A percentile compares a stretch with the other conserved stretches of the same genome.
These are phyloP conservation scores for Crepidodera aurea DNA, from an alignment of 2,888 invertebrate species.

Conservation along the genomic window DNA sequence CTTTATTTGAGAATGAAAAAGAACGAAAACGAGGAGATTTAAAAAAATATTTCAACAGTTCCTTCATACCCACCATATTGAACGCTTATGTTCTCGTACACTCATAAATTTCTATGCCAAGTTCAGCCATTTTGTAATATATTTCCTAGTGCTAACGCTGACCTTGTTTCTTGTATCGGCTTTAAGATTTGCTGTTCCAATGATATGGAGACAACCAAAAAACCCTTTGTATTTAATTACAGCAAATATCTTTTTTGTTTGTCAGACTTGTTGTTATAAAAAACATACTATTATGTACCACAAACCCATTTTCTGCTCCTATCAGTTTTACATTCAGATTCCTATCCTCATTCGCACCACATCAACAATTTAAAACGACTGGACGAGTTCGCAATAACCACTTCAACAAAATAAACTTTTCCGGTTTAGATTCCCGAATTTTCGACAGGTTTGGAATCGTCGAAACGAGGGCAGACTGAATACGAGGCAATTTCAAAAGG, in stretches of 20 bases:
- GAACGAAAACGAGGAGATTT: no score
- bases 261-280: no score
- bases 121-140: conserved; percentile 26
- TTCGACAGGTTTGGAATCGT: conserved; percentile 2
- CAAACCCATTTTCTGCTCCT: no score
- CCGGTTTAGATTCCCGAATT: conserved; percentile 5
- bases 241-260: no score
- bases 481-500: conserved; percentile 12
- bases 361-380: not conserved
- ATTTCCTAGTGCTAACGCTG: conserved; percentile 17
- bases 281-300: no score
- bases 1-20: no score
- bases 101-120: conserved; percentile 24
- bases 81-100: not conserved
- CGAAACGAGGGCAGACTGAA: conserved; percentile 14
- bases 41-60: no score
- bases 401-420: conserved; percentile 19
- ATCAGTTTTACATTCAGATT: no score
- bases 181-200: conserved; percentile 23
- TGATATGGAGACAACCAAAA: no score
- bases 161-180: conserved; percentile 23
- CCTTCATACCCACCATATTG: no score
- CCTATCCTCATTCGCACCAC: no score
- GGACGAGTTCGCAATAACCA: not conserved
- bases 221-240: no score